A percentile compares a stretch with the other conserved stretches of the same genome.
phyloP scores from a whole-genome alignment of 92 coral and sea anemone genomes.

The Siderastrea radians region DNA sequence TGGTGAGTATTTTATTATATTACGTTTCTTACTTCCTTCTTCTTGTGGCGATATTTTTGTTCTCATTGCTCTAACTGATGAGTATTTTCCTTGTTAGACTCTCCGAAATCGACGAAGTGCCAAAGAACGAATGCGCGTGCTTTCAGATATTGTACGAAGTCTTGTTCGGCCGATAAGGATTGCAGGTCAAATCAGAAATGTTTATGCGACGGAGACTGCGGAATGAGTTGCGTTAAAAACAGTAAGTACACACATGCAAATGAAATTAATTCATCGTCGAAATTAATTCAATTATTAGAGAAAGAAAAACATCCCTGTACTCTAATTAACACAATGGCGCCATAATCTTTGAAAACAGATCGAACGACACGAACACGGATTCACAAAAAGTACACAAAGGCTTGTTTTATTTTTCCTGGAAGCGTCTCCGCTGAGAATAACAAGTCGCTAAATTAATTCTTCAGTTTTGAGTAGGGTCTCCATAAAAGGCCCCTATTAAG shows the following conservation, averaged over 20 bases:
- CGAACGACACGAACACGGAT: no score
- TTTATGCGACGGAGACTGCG: slow-evolving; percentile 82
- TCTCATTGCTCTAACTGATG: neutral
- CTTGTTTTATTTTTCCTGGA: no score
- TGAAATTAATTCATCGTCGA: no score
- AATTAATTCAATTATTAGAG: no score
- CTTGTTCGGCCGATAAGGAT: slow-evolving; percentile 40
- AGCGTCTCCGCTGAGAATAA: no score
- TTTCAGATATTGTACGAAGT: slow-evolving; percentile 41
- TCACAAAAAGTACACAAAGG: no score
- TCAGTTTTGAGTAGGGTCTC: no score
- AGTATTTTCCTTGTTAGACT: neutral
- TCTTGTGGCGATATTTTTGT: neutral
- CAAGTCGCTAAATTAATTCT: no score
- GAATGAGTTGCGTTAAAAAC: slow-evolving; percentile 62
- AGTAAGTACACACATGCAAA: slow-evolving; percentile 29
- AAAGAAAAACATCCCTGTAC: no score
- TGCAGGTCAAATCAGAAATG: slow-evolving; percentile 56
- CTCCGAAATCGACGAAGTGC: slow-evolving; percentile 24
- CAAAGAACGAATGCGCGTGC: slow-evolving; percentile 37
- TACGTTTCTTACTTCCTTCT: neutral
- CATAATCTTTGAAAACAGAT: no score
- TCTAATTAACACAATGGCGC: no score
- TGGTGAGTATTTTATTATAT: neutral
- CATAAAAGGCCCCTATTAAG: no score